Evolutionary conservation across 2,113 vertebrate genomes (phyloP), one percentile per base, ranked within the genome.

Genomic region (Aspiorhynchus laticeps): DNA sequence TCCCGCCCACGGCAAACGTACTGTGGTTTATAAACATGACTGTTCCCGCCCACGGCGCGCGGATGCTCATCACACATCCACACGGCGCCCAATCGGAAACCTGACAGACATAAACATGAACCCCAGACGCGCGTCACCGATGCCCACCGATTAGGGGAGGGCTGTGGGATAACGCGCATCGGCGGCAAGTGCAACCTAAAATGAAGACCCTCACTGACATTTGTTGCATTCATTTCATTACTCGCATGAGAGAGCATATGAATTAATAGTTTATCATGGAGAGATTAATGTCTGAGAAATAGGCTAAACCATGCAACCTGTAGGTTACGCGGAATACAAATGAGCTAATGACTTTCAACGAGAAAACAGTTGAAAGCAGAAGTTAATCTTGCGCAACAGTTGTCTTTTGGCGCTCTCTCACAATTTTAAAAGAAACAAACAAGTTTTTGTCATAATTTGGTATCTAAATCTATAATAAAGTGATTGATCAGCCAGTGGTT

Each of bases 11-110:
- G 80, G 77, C 85, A 86, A 69, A 69, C 91, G 87, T 88, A 88
- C 86, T 86, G 89, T 78, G 88, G 91, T 92, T 94, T 95, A 95
- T 95, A 93, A 94, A 93, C 94, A 91, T 80, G 90, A 84, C 84
- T 86, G 80, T 90, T 91, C 94, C 94, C 93, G 91, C 94, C 95
- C 93, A 92, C 89, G 86, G 92, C 89, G 87, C 90, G 84, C 89
- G 83, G 86, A 88, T 76, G 79, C 89, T 81, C 90, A 89, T 85
- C 87, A 89, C 92, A 88, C 90, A 88, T 87, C 71, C 51, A 43
- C n/a, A 75, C 78, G 63, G 91, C 89, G 86, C 56, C 94, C 95
- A 95, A 95, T 94, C 79, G 86, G 87, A 91, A 91, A 85, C 85
- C 92, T 87, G 92, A 93, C 91, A 83, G 90, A 91, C 46, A 63